Percentiles rank a stretch among this genome's conserved stretches.
phyloP scores from a whole-genome alignment of 2,888 invertebrate genomes.

The Trachelus troglodyta region DNA sequence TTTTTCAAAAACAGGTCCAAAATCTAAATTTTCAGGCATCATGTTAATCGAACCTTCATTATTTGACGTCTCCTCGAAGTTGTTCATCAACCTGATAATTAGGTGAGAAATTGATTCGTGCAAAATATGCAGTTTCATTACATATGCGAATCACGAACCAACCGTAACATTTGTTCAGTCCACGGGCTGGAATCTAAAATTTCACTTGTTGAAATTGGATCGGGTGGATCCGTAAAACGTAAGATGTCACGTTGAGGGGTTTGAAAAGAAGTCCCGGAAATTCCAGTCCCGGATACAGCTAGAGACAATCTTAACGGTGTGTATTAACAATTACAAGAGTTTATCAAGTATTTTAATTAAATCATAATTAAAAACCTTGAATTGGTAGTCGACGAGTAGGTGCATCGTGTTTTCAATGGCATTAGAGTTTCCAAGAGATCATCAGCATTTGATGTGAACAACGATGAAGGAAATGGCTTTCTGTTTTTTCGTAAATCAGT shows the following conservation, averaged over 20 bases:
- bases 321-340: not conserved
- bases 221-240: not conserved
- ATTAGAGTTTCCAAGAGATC: conserved; percentile 21
- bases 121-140: not conserved
- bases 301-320: not conserved
- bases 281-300: not conserved
- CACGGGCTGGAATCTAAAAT: not conserved
- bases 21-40: not conserved
- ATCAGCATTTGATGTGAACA: conserved; percentile 15
- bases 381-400: conserved; percentile 19
- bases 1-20: not conserved
- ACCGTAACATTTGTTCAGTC: not conserved
- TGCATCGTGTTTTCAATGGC: conserved; percentile 19
- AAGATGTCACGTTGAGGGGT: not conserved
- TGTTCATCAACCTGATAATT: not conserved
- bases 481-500: conserved; percentile 18
- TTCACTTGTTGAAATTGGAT: not conserved
- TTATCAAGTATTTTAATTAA: not conserved
- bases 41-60: not conserved
- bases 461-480: conserved; percentile 19
- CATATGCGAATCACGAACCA: not conserved
- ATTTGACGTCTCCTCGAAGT: not conserved
- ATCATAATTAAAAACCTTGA: not conserved
- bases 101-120: not conserved
- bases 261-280: not conserved